Evolutionary conservation across 2,113 vertebrate species (phyloP), one percentile per base, ranked within the genome.

Genomic region (Hippoglossus stenolepis): DNA sequence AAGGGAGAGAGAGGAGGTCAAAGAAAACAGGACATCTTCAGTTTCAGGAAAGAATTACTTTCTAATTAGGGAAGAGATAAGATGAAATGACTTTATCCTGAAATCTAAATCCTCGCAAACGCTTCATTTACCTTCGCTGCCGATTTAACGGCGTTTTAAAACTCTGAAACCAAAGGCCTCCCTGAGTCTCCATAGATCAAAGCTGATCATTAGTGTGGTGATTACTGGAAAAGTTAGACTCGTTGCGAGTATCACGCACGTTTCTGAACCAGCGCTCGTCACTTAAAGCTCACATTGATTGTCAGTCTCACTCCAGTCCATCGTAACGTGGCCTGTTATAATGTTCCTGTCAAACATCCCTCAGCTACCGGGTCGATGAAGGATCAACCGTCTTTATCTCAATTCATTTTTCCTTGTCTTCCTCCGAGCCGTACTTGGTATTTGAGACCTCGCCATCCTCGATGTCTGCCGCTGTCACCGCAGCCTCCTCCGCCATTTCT

Each of bases 151-250:
- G 51, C 54, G 2, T 76, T 67, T 57, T 61, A 76, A 84, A 71
- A 82, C 80, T 57, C 68, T 71, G 56, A 9, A 78, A 87, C 62
- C 80, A 80, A 76, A 87, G 47, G 78, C 89, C 89, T 93, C 91
- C 93, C 93, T 91, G 91, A 95, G 91, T 92, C 92, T 90, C 63
- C 63, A 73, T 61, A 79, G 67, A 91, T 85, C 80, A 82, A 58
- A 77, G 23, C 13, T 67, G 72, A 84, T 80, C 83, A 23, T 77
- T 59, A 58, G 15, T 84, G 77, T 69, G 45, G 58, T 47, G 58
- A 68, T 43, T 65, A 78, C 75, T 77, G 73, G 60, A 73, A 78
- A 87, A 62, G 68, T 67, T 69, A 0, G 65, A 80, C 64, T 84
- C 66, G 8, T 38, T 10, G 35, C 9, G 9, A 38, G 9, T 38